Evolutionary conservation across 2,888 invertebrate genomes (phyloP), one percentile per base, ranked within the genome.

Genomic region (Euphydryas editha): DNA sequence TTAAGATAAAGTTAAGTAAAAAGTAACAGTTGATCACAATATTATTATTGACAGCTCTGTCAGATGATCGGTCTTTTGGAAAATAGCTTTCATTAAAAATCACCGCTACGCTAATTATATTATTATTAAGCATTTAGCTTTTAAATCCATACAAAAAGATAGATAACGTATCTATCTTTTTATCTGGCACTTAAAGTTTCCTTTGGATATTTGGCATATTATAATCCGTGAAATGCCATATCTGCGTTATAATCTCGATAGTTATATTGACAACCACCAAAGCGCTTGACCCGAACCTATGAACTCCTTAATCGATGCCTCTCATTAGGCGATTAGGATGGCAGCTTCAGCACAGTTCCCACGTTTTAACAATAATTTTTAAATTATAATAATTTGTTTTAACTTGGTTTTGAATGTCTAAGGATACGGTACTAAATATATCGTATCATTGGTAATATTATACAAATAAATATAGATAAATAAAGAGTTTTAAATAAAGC

Each of bases 251-350:
- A 63, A 68, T 67, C 67, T 68, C 56, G 60, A 62, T 62, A 65
- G 67, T 81, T 81, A 80, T 72, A 75, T 75, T 78, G 69, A 67
- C 69, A 65, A 54, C 54, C 54, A 30, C 17, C 65, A 61, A 65
- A 54, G 68, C 64, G 51, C 42, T 59, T 64, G 59, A 58, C 51
- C 57, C 51, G 36, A 49, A 64, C 58, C 64, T 64, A 37, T 58
- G 42, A 59, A 39, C 64, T 51, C 51, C 37, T 64, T 59, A 64
- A 63, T 63, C 39, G 63, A 81, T 78, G 75, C 73, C 70, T 67
- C 80, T 82, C 81, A 82, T 83, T 82, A 83, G 74, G 65, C 51
- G 72, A 63, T 72, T 59, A 67, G 69, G 39, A 65, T 62, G 64
- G 62, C 64, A 20, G 21, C 7, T 6, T 17, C 70, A 73, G 69